These are phyloP conservation scores for Oedothorax gibbosus DNA, from an alignment of 1,140 invertebrate species.

Conservation along the genomic window DNA sequence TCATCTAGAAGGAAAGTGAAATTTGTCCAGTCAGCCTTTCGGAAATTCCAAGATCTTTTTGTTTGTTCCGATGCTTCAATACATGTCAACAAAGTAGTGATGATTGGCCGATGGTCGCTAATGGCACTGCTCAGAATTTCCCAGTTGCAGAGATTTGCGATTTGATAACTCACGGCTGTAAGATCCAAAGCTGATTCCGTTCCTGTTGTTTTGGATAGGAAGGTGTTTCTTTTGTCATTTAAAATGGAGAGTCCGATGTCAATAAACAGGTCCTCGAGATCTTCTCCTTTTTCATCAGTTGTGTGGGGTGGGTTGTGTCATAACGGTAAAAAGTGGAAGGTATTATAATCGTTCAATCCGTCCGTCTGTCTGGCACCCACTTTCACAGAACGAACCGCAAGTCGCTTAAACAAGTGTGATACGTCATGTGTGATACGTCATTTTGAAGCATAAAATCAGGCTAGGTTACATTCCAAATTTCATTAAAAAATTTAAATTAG, in stretches of 20 bases:
- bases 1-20: background rate
- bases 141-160: background rate
- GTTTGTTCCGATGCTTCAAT: background rate
- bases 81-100: background rate
- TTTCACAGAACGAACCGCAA: no score
- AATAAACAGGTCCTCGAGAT: no score
- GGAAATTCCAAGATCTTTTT: slow-evolving; percentile 17
- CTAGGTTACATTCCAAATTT: no score
- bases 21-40: slow-evolving; percentile 9
- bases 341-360: no score
- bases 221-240: background rate
- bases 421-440: no score
- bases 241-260: background rate
- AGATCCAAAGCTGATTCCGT: slow-evolving; percentile 8
- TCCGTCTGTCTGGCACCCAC: no score
- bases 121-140: slow-evolving; percentile 5
- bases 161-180: slow-evolving; percentile 1
- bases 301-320: no score
- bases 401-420: no score
- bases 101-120: slow-evolving; percentile 6
- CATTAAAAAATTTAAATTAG: no score
- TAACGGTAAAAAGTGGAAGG: no score
- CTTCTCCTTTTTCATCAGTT: no score
- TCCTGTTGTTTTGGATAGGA: background rate
- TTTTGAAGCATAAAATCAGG: no score